These are phyloP conservation scores for Macquaria ambigua DNA, from an alignment of 2,113 vertebrate genomes.

Conservation along the genomic window DNA sequence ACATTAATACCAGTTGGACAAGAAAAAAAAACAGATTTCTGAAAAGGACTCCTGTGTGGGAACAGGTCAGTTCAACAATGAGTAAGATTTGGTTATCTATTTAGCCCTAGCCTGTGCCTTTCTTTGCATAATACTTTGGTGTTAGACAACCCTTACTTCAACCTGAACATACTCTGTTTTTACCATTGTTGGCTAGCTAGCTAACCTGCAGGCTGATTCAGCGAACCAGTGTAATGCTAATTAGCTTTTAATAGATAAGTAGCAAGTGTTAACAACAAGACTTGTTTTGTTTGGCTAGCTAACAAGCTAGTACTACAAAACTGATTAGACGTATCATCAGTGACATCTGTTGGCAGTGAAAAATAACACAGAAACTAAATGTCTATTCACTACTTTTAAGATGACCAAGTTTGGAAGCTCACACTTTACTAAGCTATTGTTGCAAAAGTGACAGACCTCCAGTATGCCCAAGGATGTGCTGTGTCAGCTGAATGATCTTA, in stretches of 20 bases:
- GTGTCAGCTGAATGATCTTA: conserved; percentile 6
- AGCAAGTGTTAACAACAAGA: neutral
- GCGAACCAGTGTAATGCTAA: neutral
- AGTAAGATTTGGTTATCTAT: neutral
- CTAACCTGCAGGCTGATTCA: neutral
- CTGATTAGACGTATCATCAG: neutral
- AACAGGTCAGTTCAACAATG: neutral
- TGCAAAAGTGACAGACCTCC: neutral
- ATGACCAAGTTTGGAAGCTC: neutral
- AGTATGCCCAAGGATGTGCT: neutral
- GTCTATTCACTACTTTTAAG: neutral
- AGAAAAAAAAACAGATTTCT: neutral
- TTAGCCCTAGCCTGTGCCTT: neutral
- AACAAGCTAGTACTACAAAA: neutral
- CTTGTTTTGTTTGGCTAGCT: neutral
- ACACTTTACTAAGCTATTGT: neutral
- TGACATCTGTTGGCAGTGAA: neutral
- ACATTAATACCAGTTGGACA: neutral
- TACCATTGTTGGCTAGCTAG: neutral
- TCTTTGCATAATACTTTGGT: neutral
- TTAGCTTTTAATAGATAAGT: neutral
- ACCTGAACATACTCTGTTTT: neutral
- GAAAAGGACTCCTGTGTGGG: neutral
- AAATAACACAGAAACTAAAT: neutral
- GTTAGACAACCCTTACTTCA: neutral